phyloP scores from a whole-genome alignment of 2,888 invertebrate species.

The Tuta absoluta region DNA sequence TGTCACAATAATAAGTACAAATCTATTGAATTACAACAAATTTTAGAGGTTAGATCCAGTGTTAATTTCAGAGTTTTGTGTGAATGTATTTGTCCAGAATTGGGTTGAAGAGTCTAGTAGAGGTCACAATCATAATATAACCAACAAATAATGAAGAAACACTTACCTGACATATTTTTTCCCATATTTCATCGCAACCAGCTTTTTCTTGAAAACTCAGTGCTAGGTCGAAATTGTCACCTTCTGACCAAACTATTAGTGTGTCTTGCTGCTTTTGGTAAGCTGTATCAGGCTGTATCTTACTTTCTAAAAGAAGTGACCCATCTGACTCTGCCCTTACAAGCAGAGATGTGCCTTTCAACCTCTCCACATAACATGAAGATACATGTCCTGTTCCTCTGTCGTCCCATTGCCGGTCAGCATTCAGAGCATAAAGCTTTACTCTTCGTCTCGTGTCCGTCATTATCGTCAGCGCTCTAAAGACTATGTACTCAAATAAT shows the following conservation, averaged over 20 bases:
- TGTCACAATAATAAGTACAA: neutral
- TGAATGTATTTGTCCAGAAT: too few species aligned
- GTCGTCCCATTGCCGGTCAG: constrained; percentile 99
- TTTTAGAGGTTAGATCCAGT: neutral
- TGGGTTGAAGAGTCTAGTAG: too few species aligned
- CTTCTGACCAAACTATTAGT: constrained; percentile 99
- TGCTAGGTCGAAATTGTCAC: constrained; percentile 99
- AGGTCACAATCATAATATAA: too few species aligned
- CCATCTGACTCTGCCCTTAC: constrained; percentile 98
- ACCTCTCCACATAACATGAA: constrained; percentile 95
- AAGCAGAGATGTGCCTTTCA: constrained; percentile 96
- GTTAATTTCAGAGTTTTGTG: too few species aligned
- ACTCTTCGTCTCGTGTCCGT: constrained; percentile 97
- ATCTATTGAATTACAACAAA: neutral
- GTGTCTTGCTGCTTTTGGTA: constrained; percentile 99
- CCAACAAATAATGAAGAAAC: constrained; percentile 3
- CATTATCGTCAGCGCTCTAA: constrained; percentile 82
- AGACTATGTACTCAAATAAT: constrained; percentile 73
- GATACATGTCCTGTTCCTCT: constrained; percentile 99
- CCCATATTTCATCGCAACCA: constrained; percentile 99
- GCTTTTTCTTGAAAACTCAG: constrained; percentile 99
- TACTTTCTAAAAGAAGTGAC: constrained; percentile 96
- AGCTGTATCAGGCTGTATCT: constrained; percentile 98
- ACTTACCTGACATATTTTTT: constrained; percentile 97
- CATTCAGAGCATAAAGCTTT: constrained; percentile 99